Conservation (phyloP, 2,888 invertebrate species). For the Metalampra italica region DNA sequence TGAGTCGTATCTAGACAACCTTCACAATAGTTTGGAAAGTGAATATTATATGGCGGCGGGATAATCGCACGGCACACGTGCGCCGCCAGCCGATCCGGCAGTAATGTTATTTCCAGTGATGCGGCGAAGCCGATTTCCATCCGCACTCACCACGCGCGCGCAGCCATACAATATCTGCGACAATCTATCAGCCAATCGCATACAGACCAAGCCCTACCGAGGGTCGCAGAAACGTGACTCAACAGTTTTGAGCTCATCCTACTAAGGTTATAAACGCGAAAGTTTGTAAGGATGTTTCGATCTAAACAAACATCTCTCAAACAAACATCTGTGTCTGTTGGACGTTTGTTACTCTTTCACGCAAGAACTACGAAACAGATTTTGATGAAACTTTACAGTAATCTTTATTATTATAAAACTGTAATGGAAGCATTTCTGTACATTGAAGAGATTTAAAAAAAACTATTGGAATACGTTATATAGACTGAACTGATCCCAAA, state of each 20-base stretch:
- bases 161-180: conserved; percentile 61
- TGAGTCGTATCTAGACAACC: not conserved
- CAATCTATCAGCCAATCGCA: conserved; percentile 34
- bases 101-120: conserved; percentile 64
- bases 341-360: too few species aligned
- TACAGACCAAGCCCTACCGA: conserved; percentile 36
- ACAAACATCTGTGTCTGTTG: too few species aligned
- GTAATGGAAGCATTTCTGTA: too few species aligned
- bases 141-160: conserved; percentile 22
- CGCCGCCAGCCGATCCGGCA: conserved; percentile 14
- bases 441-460: too few species aligned
- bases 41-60: conserved; percentile 34
- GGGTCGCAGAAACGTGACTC: conserved; percentile 1
- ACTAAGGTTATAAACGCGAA: not conserved
- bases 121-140: conserved; percentile 57
- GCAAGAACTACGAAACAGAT: too few species aligned
- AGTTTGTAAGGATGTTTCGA: too few species aligned
- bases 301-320: too few species aligned
- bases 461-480: too few species aligned
- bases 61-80: conserved; percentile 56
- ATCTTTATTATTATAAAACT: too few species aligned
- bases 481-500: too few species aligned
- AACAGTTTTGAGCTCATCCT: not conserved
- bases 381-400: too few species aligned
- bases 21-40: conserved; percentile 21